Percentiles rank a stretch among this genome's conserved stretches.
phyloP scores from a whole-genome alignment of 2,113 vertebrate genomes.

The Vulpes ferrilata region DNA sequence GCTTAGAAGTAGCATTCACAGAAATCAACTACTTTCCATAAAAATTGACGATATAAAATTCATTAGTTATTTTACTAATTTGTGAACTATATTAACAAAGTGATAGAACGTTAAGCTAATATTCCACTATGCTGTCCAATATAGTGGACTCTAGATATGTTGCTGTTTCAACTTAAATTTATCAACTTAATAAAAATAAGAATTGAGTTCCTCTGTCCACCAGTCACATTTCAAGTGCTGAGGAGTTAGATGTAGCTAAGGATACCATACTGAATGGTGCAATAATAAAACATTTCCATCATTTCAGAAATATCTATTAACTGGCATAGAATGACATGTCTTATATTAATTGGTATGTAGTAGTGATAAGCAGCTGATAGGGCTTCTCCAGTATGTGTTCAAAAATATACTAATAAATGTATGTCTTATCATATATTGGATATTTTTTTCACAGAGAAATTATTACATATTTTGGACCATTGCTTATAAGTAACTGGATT shows the following conservation, averaged over 20 bases:
- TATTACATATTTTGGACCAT: not conserved
- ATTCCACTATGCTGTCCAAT: too few species aligned
- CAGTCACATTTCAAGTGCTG: not conserved
- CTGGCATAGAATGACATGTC: not conserved
- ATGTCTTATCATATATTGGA: not conserved
- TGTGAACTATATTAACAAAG: not conserved
- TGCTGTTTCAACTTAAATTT: not conserved
- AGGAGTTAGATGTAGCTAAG: not conserved
- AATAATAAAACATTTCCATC: not conserved
- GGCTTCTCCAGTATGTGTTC: not conserved
- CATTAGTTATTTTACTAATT: not conserved
- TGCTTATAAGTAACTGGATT: not conserved
- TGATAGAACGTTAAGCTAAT: not conserved
- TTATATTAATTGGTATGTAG: not conserved
- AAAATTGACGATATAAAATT: not conserved
- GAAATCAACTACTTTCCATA: not conserved
- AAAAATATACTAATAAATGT: not conserved
- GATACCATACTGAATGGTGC: not conserved
- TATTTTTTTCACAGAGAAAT: not conserved
- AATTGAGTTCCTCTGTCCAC: not conserved
- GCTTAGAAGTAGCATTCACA: not conserved
- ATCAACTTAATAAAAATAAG: not conserved
- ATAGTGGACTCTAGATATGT: not conserved
- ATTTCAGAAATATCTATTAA: not conserved
- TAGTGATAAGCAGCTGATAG: not conserved